Conservation (phyloP, 2,797 vertebrate species). For the Hyperoplus immaculatus region DNA sequence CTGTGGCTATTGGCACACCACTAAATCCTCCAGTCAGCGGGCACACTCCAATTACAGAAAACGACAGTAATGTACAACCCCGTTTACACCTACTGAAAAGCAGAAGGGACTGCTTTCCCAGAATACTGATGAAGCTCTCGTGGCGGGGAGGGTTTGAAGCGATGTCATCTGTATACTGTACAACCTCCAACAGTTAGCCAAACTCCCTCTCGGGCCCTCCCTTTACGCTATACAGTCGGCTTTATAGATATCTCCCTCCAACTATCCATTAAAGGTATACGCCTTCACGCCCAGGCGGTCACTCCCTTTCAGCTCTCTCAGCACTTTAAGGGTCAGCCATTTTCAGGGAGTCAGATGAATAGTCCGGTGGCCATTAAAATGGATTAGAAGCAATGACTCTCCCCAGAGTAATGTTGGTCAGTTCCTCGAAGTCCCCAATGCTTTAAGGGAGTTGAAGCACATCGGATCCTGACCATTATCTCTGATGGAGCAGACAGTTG, state of each 20-base stretch:
- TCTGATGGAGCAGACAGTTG: background rate
- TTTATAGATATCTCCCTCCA: conserved; percentile 46
- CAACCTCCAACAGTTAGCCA: conserved; percentile 36
- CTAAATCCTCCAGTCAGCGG: conserved; percentile 54
- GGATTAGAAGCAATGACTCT: conserved; percentile 6
- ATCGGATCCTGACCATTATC: background rate
- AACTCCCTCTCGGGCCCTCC: background rate
- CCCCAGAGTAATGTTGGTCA: background rate
- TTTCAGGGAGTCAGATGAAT: conserved; percentile 37
- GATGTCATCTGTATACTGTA: conserved; percentile 11
- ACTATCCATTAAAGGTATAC: conserved; percentile 42
- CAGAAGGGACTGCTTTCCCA: conserved; percentile 3
- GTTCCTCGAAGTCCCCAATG: background rate
- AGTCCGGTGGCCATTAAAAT: conserved; percentile 35
- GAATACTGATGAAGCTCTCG: conserved; percentile 43
- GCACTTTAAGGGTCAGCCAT: conserved; percentile 62
- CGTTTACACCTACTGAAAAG: conserved; percentile 44
- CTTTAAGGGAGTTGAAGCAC: background rate
- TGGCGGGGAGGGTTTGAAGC: background rate
- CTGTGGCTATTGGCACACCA: conserved; percentile 32
- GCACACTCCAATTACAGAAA: conserved; percentile 55
- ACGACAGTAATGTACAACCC: conserved; percentile 49
- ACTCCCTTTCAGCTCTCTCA: conserved; percentile 41
- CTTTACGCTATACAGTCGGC: background rate
- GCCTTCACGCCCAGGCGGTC: background rate